Base-by-base conservation (phyloP, 2,888 invertebrate genomes). In the Pachydiplax longipennis region DNA sequence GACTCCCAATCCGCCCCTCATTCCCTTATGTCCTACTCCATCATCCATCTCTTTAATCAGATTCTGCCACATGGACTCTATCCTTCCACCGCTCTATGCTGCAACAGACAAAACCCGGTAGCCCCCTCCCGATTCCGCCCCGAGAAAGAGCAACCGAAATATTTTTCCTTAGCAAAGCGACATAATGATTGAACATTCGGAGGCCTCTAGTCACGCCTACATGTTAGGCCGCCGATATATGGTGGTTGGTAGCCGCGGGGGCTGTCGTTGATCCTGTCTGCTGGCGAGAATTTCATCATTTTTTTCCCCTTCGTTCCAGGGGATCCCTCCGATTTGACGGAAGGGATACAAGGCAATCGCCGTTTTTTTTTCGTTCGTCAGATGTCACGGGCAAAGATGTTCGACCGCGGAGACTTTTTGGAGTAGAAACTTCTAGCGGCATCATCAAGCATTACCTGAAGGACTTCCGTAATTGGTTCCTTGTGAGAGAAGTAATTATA, bases 31-130 rank as follows among this genome's bases (percentile, higher is more conserved):
- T 81, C 18, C 40, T 61, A 10, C 31, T 65, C 37, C 61, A 37
- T 61, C 87, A 87, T 87, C 87, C 87, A 87, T 87, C 61, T 87
- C 87, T 37, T 87, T 87, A 61, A 87, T 87, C 87, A 61, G 87
- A 87, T 61, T 61, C 61, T n/a, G 81, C 81, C 37, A 44, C 83
- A 35, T 35, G 58, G 83, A 22, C 83, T 58, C 83, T 22, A 83
- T 58, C 18, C 35, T 80, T 80, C 37, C 13, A 0, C 31, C 73
- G 6, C 65, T 65, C 73, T 73, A n/a, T 73, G 25, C n/a, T 31
- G 31, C 73, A 73, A 73, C 73, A 73, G 31, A 73, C 73, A 31
- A 73, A 73, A 73, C 73, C 73, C 73, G 73, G 73, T 73, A 73
- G 73, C 73, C 73, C 25, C 31, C 73, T 13, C 22, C 73, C 0